Base-by-base conservation (phyloP, 2,888 invertebrate genomes). In the Hesperia comma region DNA sequence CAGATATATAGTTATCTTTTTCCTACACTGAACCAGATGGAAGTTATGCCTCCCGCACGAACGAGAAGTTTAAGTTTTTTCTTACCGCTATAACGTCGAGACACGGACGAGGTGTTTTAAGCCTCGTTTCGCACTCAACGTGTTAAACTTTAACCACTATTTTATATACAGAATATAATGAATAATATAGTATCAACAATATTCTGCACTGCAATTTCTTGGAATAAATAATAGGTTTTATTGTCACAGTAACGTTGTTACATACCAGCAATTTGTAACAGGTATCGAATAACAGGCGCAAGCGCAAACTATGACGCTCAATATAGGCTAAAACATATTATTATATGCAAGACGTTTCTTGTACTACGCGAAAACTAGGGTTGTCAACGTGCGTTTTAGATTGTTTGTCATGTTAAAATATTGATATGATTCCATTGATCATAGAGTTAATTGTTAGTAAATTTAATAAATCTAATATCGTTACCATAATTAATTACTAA, bases 311-410 rank as follows among this genome's bases (percentile, higher is more conserved):
- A 72, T 86, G 87, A 32, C 87, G 87, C 87, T 88, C 90, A 85
- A 92, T 92, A 92, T 92, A 92, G 89, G 88, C 87, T 92, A 92
- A 91, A 91, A 90, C 90, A 91, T 92, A 92, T 92, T 92, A 92
- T 92, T 92, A 92, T 92, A 92, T 92, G 92, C 92, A 90, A 90
- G 92, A 90, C 87, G 91, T 92, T 88, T 92, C 92, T 92, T 92
- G 88, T 90, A 91, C 90, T 90, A 91, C 86, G 90, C 85, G 82
- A 85, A 84, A 83, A 78, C 81, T 92, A 92, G 91, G 90, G 92
- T 80, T 91, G 92, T 10, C 60, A n/a, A 61, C 21, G 7, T 46
- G 3, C 7, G 0, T 37, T 2, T 4, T 37, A 12, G 6, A 19
- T 49, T 54, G 33, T 19, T 40, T 14, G 15, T 17, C 1, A 54